Evolutionary conservation across 2,113 vertebrate genomes (phyloP).

Genomic region (Calyptomena viridis): DNA sequence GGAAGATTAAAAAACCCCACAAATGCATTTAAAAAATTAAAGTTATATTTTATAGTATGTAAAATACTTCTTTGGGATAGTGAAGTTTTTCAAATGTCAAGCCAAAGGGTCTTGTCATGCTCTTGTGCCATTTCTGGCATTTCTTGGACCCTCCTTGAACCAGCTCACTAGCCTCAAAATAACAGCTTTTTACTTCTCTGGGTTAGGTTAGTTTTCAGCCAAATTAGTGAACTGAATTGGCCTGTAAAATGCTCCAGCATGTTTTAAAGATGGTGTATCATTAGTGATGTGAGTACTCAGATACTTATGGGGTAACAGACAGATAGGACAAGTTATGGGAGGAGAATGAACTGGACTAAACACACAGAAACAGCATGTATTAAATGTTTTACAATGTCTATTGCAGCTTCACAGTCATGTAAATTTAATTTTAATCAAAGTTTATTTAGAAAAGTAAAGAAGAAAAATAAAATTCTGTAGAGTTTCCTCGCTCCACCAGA

Average conservation of each 20-base stretch:
- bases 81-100: background rate
- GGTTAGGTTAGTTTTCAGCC: background rate
- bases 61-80: background rate
- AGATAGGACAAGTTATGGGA: background rate
- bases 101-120: background rate
- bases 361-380: background rate
- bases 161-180: background rate
- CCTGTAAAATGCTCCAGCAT: background rate
- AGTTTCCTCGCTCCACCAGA: background rate
- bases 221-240: background rate
- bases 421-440: background rate
- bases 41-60: background rate
- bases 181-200: background rate
- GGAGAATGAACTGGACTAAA: background rate
- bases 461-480: background rate
- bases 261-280: background rate
- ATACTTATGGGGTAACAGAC: background rate
- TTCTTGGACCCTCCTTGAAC: background rate
- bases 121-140: background rate
- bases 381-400: background rate
- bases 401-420: background rate
- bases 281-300: background rate
- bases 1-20: background rate
- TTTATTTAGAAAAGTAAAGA: background rate
- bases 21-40: background rate